Evolutionary conservation across 2,888 invertebrate genomes (phyloP), one percentile per base, ranked within the genome.

Genomic region (Podotricha telesiphe): DNA sequence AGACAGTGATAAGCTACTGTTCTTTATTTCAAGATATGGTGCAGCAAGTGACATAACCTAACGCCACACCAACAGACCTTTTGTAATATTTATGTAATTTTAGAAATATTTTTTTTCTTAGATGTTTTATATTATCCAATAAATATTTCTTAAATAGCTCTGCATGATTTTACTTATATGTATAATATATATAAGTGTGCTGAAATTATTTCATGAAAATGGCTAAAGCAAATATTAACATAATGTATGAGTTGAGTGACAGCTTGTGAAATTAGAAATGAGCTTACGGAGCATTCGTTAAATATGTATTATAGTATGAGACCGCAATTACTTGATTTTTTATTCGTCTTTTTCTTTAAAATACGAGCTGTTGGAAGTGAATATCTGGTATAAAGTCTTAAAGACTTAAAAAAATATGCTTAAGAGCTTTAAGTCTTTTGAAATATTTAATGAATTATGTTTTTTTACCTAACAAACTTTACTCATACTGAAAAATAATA

Each of bases 191-290:
- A 28, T 28, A 0, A 40, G 13, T 40, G 15, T 13, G 37, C 1
- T 56, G 19, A 15, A 20, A 20, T 58, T 20, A 58, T 42, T 58
- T 15, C 15, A 15, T 4, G 40, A 20, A 40, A 58, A 40, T 20
- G 15, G 40, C 19, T 15, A 20, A 40, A 58, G 40, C 56, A 40
- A 58, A 20, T 40, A 20, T 58, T 55, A 65, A 45, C 53, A 55
- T 65, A 55, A 55, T 28, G 19, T 65, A 55, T 45, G 22, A 65
- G 42, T 55, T 22, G 45, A 56, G 45, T 65, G 55, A 55, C 53
- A 65, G 22, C 53, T 65, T 65, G 37, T 53, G 64, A 53, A 65
- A 53, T 55, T 55, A 34, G 34, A 19, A 40, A 58, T 58, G 58
- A 58, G 58, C 20, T 56, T 56, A 56, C 55, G 19, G 34, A 8